Base-by-base conservation (phyloP, 2,888 invertebrate species). In the Hybos culiciformis region DNA sequence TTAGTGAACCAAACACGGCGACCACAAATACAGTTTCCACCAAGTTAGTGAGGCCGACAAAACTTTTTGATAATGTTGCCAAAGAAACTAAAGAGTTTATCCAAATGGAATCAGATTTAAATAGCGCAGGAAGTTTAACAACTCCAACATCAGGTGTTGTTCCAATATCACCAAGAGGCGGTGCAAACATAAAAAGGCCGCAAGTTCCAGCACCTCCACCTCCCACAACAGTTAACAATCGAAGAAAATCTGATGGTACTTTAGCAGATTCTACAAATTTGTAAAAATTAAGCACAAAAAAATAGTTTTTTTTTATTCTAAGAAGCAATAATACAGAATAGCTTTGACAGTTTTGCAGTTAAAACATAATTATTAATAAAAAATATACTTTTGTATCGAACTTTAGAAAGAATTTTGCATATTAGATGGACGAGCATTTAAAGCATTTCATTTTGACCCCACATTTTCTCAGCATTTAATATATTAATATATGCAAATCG, bases 181-280 rank as follows among this genome's bases (percentile, higher is more conserved):
- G 50, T 45, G 46, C 45, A 23, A 45, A 44, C 43, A 51, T 52
- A 38, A 52, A 52, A 45, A 37, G 52, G 32, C 52, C 52, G 8
- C 50, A 51, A 44, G 44, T 52, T 8, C 50, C 50, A 12, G n/a
- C n/a, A n/a, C n/a, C n/a, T n/a, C 50, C 50, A 15, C 49, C 52
- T 21, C 52, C 52, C 9, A 48, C 50, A 8, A 48, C 52, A 19
- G 48, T 50, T 15, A 48, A 50, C 41, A 48, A 48, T 43, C 48
- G 48, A 32, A 41, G 46, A 18, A 46, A 46, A 37, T 50, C 48
- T 12, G 50, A 48, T 40, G 44, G 46, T 42, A 44, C 43, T 32
- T 17, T 46, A 18, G 44, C 43, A n/a, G 47, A 48, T 37, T 47
- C 49, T 12, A 50, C 48, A 32, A 46, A 52, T 46, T 48, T 50